A percentile compares a stretch with the other conserved stretches of the same genome.
Evolutionary conservation across 2,797 vertebrate species (phyloP).

Genomic region (Epinephelus coioides): DNA sequence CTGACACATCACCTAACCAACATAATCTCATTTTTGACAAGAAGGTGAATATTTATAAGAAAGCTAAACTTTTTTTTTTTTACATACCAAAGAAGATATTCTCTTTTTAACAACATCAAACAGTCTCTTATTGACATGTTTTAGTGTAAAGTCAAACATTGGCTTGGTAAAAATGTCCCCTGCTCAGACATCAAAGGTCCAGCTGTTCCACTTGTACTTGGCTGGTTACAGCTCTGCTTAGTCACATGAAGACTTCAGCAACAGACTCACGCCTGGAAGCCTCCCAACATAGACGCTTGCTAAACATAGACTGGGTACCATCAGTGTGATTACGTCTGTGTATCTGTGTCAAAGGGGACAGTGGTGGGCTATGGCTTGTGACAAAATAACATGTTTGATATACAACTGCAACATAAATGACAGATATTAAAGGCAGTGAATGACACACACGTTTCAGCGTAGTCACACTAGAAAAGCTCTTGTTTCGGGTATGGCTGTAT

Average conservation of each 20-base stretch:
- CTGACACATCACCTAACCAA: background rate
- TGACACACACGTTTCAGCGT: background rate
- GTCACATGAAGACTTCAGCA: conserved; percentile 35
- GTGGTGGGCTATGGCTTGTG: background rate
- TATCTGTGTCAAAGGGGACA: conserved; percentile 18
- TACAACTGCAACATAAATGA: background rate
- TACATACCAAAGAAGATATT: background rate
- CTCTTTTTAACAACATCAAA: background rate
- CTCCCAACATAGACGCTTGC: conserved; percentile 21
- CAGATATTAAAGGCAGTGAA: background rate
- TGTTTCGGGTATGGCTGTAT: background rate
- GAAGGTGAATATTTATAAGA: background rate
- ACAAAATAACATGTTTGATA: conserved; percentile 20
- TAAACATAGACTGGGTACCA: conserved; percentile 33
- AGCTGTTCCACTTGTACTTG: background rate
- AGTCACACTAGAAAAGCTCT: background rate
- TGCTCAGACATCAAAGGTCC: background rate
- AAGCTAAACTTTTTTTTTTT: background rate
- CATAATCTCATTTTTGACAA: background rate
- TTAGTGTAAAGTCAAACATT: background rate
- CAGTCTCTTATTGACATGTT: background rate
- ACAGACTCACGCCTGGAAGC: conserved; percentile 17
- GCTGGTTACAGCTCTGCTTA: background rate
- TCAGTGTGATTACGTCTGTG: conserved; percentile 19
- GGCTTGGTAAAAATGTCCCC: background rate